These are phyloP conservation scores for Decapterus maruadsi DNA, from an alignment of 2,797 vertebrate species.

Conservation along the genomic window DNA sequence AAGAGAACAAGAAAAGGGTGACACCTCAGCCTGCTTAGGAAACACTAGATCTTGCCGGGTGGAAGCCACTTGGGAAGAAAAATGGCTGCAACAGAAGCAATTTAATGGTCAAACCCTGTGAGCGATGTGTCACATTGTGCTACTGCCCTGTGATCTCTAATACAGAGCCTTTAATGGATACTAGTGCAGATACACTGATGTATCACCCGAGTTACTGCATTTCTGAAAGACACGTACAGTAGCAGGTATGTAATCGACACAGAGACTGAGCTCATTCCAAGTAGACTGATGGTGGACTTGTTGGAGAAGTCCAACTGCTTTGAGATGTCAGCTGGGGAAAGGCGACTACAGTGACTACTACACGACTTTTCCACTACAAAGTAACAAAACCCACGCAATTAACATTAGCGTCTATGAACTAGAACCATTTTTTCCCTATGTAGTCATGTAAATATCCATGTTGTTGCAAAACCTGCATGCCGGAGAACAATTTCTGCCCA, in stretches of 20 bases:
- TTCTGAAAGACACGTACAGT: conserved; percentile 27
- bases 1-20: conserved; percentile 48
- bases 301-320: not conserved
- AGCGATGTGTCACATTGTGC: conserved; percentile 64
- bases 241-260: not conserved
- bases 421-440: too few species aligned
- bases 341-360: not conserved
- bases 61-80: conserved; percentile 47
- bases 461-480: not conserved
- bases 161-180: conserved; percentile 57
- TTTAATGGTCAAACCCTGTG: conserved; percentile 62
- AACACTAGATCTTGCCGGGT: conserved; percentile 24
- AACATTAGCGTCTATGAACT: not conserved
- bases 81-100: conserved; percentile 56
- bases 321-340: not conserved
- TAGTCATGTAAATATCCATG: not conserved
- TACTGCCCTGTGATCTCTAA: conserved; percentile 53
- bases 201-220: conserved; percentile 30
- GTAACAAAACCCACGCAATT: not conserved
- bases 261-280: not conserved
- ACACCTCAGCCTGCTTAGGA: conserved; percentile 58
- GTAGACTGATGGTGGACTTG: not conserved
- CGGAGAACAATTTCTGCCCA: not conserved
- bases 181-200: conserved; percentile 32
- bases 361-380: not conserved